Percentiles rank a stretch among this genome's conserved stretches.
Evolutionary conservation across 2,113 vertebrate species (phyloP).

Genomic region (Boulengeromyrus knoepffleri): DNA sequence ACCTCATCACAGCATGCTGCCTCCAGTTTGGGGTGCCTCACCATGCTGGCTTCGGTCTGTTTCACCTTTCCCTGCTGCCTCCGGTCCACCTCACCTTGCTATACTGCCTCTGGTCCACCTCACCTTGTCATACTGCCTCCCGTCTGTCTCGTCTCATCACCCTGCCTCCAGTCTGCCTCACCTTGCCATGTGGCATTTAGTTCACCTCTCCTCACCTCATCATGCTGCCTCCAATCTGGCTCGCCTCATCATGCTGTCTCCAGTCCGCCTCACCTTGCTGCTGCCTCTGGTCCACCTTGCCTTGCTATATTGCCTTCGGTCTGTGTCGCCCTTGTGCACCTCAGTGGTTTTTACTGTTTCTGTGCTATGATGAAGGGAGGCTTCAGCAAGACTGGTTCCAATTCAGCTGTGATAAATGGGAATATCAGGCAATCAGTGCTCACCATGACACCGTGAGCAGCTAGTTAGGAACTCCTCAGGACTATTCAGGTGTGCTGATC

Average conservation of each 20-base stretch:
- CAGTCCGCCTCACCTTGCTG: not conserved
- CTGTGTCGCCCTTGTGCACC: slow-evolving; percentile 26
- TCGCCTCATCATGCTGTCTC: not conserved
- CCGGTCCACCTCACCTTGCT: not conserved
- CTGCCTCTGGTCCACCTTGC: not conserved
- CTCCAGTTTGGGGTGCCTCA: not conserved
- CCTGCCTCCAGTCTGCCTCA: too few relatives aligned
- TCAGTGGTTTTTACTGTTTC: slow-evolving; percentile 69
- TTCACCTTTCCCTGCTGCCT: not conserved
- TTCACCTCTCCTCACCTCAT: too few relatives aligned
- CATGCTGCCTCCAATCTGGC: too few relatives aligned
- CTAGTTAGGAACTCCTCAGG: slow-evolving; percentile 81
- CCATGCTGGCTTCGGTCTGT: not conserved
- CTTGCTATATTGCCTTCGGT: not conserved
- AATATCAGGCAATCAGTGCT: slow-evolving; percentile 99
- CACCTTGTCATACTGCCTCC: too few relatives aligned
- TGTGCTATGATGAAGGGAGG: slow-evolving; percentile 80
- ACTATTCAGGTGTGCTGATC: slow-evolving; percentile 80
- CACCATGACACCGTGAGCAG: slow-evolving; percentile 66
- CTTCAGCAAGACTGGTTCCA: slow-evolving; percentile 99
- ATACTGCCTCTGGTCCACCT: not conserved
- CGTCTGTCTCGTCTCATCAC: too few relatives aligned
- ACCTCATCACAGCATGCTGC: not conserved
- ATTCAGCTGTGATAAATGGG: slow-evolving; percentile 99
- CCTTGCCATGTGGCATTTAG: too few relatives aligned